These are phyloP conservation scores for Caloenas nicobarica DNA, from an alignment of 2,113 vertebrate genomes.

Conservation along the genomic window DNA sequence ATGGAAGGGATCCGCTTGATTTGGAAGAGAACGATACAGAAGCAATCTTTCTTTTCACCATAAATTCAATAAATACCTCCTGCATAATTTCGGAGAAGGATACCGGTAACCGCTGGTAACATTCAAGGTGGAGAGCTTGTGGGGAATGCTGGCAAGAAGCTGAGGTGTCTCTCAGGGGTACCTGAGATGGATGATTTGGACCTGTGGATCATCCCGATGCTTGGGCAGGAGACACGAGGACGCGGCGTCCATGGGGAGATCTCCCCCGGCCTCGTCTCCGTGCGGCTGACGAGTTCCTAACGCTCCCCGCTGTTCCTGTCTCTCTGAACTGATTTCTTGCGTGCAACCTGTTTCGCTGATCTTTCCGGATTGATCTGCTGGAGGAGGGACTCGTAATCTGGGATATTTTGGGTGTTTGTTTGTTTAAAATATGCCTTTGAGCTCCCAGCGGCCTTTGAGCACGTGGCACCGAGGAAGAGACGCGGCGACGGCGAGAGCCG, in stretches of 20 bases:
- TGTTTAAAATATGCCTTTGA: constrained; percentile 32
- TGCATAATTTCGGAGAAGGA: neutral
- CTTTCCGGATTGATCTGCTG: constrained; percentile 9
- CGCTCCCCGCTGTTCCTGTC: neutral
- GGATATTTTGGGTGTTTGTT: neutral
- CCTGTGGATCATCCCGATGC: neutral
- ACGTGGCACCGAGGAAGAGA: constrained; percentile 34
- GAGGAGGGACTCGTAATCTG: neutral
- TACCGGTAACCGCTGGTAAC: neutral
- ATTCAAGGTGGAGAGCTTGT: neutral
- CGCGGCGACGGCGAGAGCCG: neutral
- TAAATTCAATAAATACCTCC: constrained; percentile 1
- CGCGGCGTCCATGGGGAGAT: neutral
- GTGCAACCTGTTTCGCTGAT: neutral
- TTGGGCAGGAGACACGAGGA: neutral
- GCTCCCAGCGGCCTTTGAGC: constrained; percentile 45
- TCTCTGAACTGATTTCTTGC: neutral
- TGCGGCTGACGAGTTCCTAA: neutral
- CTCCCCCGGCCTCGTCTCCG: neutral
- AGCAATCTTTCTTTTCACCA: neutral
- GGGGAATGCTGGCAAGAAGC: neutral
- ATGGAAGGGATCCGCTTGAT: neutral
- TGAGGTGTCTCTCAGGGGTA: neutral
- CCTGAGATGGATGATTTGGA: neutral
- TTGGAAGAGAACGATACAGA: neutral